Base-by-base conservation (phyloP, 2,113 vertebrate species). In the Ancistrus triradiatus region DNA sequence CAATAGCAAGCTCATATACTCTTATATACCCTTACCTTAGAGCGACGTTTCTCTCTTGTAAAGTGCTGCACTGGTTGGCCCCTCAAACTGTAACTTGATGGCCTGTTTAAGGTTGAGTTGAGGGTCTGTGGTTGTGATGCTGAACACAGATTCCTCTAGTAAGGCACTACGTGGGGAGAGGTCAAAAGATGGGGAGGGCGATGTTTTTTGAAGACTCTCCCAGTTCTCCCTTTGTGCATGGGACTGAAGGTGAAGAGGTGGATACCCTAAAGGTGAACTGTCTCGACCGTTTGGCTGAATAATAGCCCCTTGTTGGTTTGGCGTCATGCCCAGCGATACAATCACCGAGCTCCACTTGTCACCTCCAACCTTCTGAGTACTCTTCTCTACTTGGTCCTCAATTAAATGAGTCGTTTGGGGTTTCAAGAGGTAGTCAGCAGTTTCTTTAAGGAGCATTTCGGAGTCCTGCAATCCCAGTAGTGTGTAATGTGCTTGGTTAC, bases 71-170 rank as follows among this genome's bases (percentile, higher is more conserved):
- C 87, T 88, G 62, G 87, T 90, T 24, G 89, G 87, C 18, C 90
- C 90, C 62, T 91, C 90, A 62, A 92, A 90, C 68, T 88, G 88
- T 56, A 92, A 77, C 75, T 91, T 90, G 59, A 91, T 88, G 42
- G 89, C 90, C 44, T 86, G 88, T 71, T 92, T 91, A 2, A 88
- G 83, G 75, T 89, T 86, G 21, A 91, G 83, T 28, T 89, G 83
- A 2, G 89, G 87, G 70, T 89, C 87, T 60, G 81, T 79, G 4
- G 79, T 83, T 24, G 83, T 82, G 59, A 89, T 80, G 33, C 67
- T 59, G 33, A 83, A 63, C 57, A 78, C 40, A n/a, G 80, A 71
- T 10, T 81, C 78, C 0, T 65, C 35, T 15, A 60, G 59, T 71
- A 84, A 83, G 78, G 80, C 81, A 83, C 69, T 74, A 43, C 59